Base-by-base conservation (phyloP, 2,888 invertebrate species). In the Ceriagrion tenellum region DNA sequence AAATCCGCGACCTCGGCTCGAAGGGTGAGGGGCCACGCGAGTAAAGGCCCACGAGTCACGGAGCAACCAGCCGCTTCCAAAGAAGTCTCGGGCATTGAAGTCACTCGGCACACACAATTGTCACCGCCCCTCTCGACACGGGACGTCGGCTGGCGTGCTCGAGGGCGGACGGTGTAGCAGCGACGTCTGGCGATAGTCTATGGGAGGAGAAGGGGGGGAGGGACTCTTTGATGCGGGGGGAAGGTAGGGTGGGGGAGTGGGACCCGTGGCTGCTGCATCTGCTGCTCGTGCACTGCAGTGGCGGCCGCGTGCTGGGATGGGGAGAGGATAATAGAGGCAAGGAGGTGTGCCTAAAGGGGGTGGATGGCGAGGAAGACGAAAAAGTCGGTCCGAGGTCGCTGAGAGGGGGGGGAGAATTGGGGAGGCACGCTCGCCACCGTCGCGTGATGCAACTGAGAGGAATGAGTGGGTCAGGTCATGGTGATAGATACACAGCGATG, bases 11-110 rank as follows among this genome's bases (percentile, higher is more conserved):
- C 16, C 81, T 23, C 35, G 16, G 81, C 81, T 16, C 3, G 59
- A 59, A 59, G 35, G 81, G 35, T n/a, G 35, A 18, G 69, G 69
- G n/a, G 20, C n/a, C n/a, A 26, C 16, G 47, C 59, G 90, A 90
- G 30, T 30, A 18, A 30, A 40, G 63, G 40, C 40, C n/a, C 59
- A 40, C 12, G 63, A 91, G 91, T 69, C 63, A 91, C 91, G 91
- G 63, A 91, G 91, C 56, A 59, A 16, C 20, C 63, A 55, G 20
- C 40, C 35, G 69, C 81, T 30, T 81, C 35, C 81, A 81, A 81
- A 81, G n/a, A n/a, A 81, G 81, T 81, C 69, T 69, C 81, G 91
- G 69, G 69, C 93, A 93, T 93, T 93, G 93, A 93, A 93, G 93
- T 93, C 93, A 74, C 93, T 74, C 40, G 81, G 20, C 93, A 47